Evolutionary conservation across 2,888 invertebrate genomes (phyloP).

Genomic region (Ellobium chinense): DNA sequence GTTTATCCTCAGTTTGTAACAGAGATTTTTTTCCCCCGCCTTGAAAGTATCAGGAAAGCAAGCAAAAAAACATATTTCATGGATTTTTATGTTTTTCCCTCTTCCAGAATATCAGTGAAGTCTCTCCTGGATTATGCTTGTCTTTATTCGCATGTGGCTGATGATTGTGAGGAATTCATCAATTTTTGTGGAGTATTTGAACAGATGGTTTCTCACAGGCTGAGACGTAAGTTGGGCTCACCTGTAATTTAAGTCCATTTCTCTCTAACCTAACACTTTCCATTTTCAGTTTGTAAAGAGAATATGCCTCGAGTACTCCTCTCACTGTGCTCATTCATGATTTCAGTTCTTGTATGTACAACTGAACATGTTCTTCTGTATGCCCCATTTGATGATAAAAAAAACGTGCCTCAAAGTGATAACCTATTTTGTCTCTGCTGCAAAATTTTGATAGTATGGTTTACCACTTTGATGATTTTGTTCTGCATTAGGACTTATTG

Average conservation of each 20-base stretch:
- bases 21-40: no score
- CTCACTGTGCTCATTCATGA: no score
- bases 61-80: no score
- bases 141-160: constrained; percentile 62
- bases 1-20: no score
- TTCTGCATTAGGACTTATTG: not conserved
- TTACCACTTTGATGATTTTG: not conserved
- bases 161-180: constrained; percentile 66
- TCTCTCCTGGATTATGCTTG: constrained; percentile 68
- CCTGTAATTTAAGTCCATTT: not conserved
- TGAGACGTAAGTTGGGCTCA: constrained; percentile 58
- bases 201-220: constrained; percentile 65
- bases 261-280: not conserved
- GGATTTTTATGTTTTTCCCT: not conserved
- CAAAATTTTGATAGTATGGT: not conserved
- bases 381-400: no score
- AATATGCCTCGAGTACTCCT: no score
- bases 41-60: no score
- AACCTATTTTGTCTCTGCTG: not conserved
- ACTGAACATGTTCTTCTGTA: no score
- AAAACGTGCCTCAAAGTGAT: no score
- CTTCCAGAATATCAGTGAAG: constrained; percentile 67
- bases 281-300: not conserved
- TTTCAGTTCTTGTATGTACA: no score
- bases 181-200: constrained; percentile 71